These are phyloP conservation scores for Ceyx erithaca DNA, from an alignment of 2,797 vertebrate species.

Conservation along the genomic window DNA sequence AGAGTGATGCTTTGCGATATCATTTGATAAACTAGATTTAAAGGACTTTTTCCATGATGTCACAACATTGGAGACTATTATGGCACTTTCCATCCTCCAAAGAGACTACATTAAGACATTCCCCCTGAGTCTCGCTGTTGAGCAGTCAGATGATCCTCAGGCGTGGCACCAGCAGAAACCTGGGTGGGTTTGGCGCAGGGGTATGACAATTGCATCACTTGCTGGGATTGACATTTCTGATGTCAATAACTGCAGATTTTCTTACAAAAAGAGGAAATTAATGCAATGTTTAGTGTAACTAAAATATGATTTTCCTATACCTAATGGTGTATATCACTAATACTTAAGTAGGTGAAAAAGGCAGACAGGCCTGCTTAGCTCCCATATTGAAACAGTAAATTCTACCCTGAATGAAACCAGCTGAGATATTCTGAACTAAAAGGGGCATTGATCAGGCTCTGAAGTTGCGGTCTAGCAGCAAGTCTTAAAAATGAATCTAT, in stretches of 20 bases:
- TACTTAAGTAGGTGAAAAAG: background rate
- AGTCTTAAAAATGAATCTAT: background rate
- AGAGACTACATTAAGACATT: background rate
- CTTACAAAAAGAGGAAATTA: background rate
- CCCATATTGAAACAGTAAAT: background rate
- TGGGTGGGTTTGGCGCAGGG: accelerated
- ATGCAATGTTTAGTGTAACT: background rate
- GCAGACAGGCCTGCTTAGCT: too few relatives aligned
- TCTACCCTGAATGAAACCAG: background rate
- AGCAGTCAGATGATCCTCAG: background rate
- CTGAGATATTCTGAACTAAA: background rate
- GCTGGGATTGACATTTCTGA: background rate
- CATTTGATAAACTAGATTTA: background rate
- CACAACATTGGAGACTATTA: background rate
- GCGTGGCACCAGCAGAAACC: background rate
- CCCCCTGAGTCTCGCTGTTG: accelerated
- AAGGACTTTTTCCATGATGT: background rate
- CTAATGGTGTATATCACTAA: background rate
- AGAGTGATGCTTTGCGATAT: background rate
- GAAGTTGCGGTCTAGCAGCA: background rate
- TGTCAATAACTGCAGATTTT: background rate
- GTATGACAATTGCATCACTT: accelerated
- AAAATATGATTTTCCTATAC: background rate
- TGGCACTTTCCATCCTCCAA: background rate
- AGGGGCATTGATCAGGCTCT: background rate